Conservation (phyloP, 2,888 invertebrate species). For the Caradrina kadenii region DNA sequence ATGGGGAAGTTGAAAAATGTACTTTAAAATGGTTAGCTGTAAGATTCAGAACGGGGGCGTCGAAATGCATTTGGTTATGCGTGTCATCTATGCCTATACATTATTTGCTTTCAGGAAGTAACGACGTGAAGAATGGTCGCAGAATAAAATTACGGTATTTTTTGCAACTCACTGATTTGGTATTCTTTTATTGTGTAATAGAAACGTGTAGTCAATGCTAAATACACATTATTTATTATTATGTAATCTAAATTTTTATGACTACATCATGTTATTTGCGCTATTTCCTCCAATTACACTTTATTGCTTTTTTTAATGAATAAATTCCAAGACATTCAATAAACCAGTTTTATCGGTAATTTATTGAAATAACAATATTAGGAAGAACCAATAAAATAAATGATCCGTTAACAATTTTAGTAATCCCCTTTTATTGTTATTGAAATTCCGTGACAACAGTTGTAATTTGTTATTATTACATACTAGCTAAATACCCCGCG, state of each 20-base stretch:
- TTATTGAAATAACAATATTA: not conserved
- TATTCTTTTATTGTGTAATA: constrained; percentile 7
- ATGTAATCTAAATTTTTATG: not conserved
- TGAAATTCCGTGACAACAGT: not conserved
- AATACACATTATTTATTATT: not conserved
- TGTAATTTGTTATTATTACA: not conserved
- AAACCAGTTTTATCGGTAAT: not conserved
- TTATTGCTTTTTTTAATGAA: not conserved
- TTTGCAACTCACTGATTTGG: not conserved
- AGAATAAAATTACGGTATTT: not conserved
- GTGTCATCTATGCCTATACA: not conserved
- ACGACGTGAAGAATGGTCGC: not conserved
- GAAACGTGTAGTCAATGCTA: not conserved
- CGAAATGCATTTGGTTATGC: constrained; percentile 7
- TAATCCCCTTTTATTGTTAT: not conserved
- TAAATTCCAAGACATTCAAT: not conserved
- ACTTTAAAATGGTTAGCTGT: constrained; percentile 42
- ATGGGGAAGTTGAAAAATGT: constrained; percentile 61
- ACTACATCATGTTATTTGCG: not conserved
- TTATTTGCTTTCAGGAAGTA: too few relatives aligned
- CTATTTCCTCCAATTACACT: not conserved
- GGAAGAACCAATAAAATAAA: constrained; percentile 23
- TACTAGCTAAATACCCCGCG: too few relatives aligned
- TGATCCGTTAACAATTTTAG: not conserved
- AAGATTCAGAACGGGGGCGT: constrained; percentile 25